Evolutionary conservation across 2,797 vertebrate genomes (phyloP), one percentile per base, ranked within the genome.

Genomic region (Siniperca obscura): DNA sequence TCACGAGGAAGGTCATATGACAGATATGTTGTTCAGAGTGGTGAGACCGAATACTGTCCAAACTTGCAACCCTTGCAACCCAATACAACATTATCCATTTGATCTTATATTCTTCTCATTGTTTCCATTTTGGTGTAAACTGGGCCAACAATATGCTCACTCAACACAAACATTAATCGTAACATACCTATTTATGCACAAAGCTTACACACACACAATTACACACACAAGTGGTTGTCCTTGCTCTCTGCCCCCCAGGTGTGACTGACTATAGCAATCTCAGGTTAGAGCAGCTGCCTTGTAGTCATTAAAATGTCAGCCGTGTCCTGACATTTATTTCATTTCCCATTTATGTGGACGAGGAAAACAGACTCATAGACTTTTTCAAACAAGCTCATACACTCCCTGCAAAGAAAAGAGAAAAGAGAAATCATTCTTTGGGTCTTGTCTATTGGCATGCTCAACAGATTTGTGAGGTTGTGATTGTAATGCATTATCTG

Each of bases 231-330:
- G 57, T 61, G 25, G 16, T 61, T 70, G 52, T 71, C 83, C 13
- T 83, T 70, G 44, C 61, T 84, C 62, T 78, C 59, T 60, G 53
- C 56, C 83, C 53, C 52, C 34, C 21, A 80, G 70, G 72, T 83
- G 59, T 90, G 91, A 92, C 72, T 89, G 87, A 92, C 83, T 86
- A 77, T 48, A 74, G 81, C 68, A 87, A 89, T 92, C 83, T 87
- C 83, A 72, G 75, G 74, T 84, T 87, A 75, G 67, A 85, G 89
- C 81, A 70, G 81, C 80, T 85, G 81, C 74, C 90, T 85, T 94
- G 83, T 89, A 90, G 81, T 89, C 85, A 90, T 91, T 92, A 92
- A 94, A 94, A 93, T 93, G 92, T 94, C 90, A 92, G 73, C 80
- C 48, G 13, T 86, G 82, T 80, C 80, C 76, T 93, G 92, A 92